phyloP scores from a whole-genome alignment of 2,888 invertebrate genomes.

The Neocrepidodera transversa region DNA sequence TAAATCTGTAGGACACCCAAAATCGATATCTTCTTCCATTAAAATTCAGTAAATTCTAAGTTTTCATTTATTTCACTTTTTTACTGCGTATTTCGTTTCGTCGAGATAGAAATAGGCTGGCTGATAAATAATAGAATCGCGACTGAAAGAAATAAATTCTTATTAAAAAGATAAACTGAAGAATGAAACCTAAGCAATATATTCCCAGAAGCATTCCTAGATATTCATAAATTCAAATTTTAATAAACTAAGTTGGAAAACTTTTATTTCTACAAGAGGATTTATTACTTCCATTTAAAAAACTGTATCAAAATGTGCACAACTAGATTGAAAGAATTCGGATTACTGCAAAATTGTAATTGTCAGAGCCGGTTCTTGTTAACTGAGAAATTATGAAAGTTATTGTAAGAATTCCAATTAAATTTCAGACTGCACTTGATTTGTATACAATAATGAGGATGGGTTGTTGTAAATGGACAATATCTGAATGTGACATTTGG shows the following conservation, averaged over 20 bases:
- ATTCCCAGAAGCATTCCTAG: slow-evolving; percentile 10
- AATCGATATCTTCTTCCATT: no score
- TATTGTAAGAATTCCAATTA: no score
- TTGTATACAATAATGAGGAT: no score
- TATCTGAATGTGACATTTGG: no score
- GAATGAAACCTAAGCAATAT: slow-evolving; percentile 5
- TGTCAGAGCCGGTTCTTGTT: not conserved
- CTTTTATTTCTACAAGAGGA: slow-evolving; percentile 10
- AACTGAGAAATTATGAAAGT: no score
- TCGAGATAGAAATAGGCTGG: no score
- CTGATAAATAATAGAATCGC: slow-evolving; percentile 1
- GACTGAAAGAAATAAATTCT: slow-evolving; percentile 4
- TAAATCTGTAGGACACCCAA: not conserved
- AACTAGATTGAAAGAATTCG: slow-evolving; percentile 7
- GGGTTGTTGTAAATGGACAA: no score
- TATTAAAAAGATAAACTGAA: slow-evolving; percentile 9
- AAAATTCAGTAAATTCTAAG: no score
- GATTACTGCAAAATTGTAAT: not conserved
- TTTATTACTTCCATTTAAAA: slow-evolving; percentile 11
- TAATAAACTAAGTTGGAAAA: slow-evolving; percentile 14
- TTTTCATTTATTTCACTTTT: no score
- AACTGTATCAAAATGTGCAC: not conserved
- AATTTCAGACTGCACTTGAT: no score
- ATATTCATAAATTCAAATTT: slow-evolving; percentile 17
- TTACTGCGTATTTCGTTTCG: no score